Base-by-base conservation (phyloP, 2,888 invertebrate species). In the Eudiplozoon nipponicum region DNA sequence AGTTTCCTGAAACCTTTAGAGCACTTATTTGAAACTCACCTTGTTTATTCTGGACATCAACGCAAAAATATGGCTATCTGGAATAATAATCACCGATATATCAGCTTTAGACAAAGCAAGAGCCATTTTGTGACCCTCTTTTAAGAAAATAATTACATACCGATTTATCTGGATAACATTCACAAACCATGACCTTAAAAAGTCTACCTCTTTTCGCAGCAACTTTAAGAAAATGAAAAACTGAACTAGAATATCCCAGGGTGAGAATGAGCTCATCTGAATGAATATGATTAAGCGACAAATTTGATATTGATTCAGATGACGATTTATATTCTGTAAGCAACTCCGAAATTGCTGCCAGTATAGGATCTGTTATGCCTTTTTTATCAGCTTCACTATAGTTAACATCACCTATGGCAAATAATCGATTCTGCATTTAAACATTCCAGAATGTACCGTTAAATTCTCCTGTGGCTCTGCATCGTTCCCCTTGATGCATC, bases 41-140 rank as follows among this genome's bases (percentile, higher is more conserved):
- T 35, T 35, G 35, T 35, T 35, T 5, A 35, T 20, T 13, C 15
- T 18, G n/a, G 35, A 5, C 35, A 35, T 35, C 7, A 35, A 7
- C n/a, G 35, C 9, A 13, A n/a, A 35, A 20, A 22, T 13, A 13
- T 35, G 35, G 15, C 35, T 35, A 13, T n/a, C 9, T 4, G 35
- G 35, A 7, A 35, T 22, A 4, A 35, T 15, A 15, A 35, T 13
- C 35, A 15, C 9, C 7, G 7, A 21, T 7, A 35, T 35, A 20
- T 35, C 19, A 7, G n/a, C 5, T 20, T 13, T 18, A 20, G 19
- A 18, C 35, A 35, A 13, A 9, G 13, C 35, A 4, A 18, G n/a
- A 4, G 15, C 35, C 35, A 35, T 35, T 22, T 35, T 5, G 15
- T n/a, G 35, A 21, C 35, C 15, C 9, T 35, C 17, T 15, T 17